These are phyloP conservation scores for Hypomecis atomaria DNA, from an alignment of 2,888 invertebrate species.

Conservation along the genomic window DNA sequence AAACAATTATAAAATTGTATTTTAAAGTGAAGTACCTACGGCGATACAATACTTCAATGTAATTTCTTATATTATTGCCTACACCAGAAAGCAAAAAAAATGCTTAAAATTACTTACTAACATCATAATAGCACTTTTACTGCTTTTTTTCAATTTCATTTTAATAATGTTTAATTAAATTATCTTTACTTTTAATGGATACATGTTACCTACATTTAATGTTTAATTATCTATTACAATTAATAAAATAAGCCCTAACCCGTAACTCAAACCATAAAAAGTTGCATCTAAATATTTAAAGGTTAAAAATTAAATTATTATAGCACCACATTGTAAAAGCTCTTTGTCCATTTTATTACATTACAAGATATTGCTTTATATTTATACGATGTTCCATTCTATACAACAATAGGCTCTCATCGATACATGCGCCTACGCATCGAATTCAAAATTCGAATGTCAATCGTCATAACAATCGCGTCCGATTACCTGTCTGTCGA, in stretches of 20 bases:
- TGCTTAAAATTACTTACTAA: no score
- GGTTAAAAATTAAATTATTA: constrained; percentile 4
- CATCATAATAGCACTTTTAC: no score
- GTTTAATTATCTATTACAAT: background rate
- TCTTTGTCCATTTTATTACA: constrained; percentile 16
- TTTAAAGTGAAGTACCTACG: no score
- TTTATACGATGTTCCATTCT: constrained; percentile 46
- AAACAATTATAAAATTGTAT: no score
- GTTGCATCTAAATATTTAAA: background rate
- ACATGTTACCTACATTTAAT: background rate
- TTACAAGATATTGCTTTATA: constrained; percentile 28
- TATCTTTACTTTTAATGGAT: no score
- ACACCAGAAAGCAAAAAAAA: no score
- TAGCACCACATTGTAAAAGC: constrained; percentile 12
- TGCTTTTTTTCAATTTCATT: no score
- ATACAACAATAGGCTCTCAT: constrained; percentile 60
- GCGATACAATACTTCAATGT: no score
- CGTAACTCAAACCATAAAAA: constrained; percentile 1
- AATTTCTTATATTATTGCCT: no score
- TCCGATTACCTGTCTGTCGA: constrained; percentile 68
- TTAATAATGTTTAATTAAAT: no score
- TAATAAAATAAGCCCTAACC: background rate
- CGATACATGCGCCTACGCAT: constrained; percentile 72
- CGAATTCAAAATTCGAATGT: constrained; percentile 56
- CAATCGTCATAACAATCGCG: constrained; percentile 59